Percentiles rank a stretch among this genome's conserved stretches.
phyloP scores from a whole-genome alignment of 2,797 vertebrate species.

The Pseudochaenichthys georgianus region DNA sequence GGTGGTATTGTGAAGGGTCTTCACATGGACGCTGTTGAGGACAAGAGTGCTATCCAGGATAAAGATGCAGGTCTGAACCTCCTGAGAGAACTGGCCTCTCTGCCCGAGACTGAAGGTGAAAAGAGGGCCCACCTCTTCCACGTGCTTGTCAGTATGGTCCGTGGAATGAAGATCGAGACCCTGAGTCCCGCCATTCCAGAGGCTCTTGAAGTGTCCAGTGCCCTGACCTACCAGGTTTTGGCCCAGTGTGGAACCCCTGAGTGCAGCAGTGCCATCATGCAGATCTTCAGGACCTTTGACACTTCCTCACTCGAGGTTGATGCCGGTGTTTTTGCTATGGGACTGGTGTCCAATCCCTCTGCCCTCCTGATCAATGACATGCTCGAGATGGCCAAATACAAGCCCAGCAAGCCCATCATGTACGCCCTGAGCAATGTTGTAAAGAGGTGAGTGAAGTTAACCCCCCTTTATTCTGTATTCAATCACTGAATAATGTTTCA shows the following conservation, averaged over 20 bases:
- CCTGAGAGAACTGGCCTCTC: slow-evolving; percentile 87
- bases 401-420: slow-evolving; percentile 89
- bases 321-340: slow-evolving; percentile 88
- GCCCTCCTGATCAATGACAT: slow-evolving; percentile 87
- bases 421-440: slow-evolving; percentile 92
- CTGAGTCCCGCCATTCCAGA: slow-evolving; percentile 85
- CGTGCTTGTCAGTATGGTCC: slow-evolving; percentile 88
- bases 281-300: slow-evolving; percentile 86
- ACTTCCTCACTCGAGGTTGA: slow-evolving; percentile 85
- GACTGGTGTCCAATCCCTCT: slow-evolving; percentile 90
- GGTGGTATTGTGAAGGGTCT: slow-evolving; percentile 84
- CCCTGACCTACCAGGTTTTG: slow-evolving; percentile 91
- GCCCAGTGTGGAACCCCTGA: slow-evolving; percentile 93
- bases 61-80: slow-evolving; percentile 83
- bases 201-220: slow-evolving; percentile 82
- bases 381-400: slow-evolving; percentile 90
- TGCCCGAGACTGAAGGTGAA: slow-evolving; percentile 84
- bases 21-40: slow-evolving; percentile 86
- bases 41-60: slow-evolving; percentile 81
- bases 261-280: slow-evolving; percentile 91
- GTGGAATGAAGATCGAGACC: slow-evolving; percentile 85
- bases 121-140: slow-evolving; percentile 90
- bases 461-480: not conserved
- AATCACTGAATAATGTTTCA: not conserved
- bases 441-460: slow-evolving; percentile 84